Base-by-base conservation (phyloP, 2,797 vertebrate genomes). In the Perodicticus potto region DNA sequence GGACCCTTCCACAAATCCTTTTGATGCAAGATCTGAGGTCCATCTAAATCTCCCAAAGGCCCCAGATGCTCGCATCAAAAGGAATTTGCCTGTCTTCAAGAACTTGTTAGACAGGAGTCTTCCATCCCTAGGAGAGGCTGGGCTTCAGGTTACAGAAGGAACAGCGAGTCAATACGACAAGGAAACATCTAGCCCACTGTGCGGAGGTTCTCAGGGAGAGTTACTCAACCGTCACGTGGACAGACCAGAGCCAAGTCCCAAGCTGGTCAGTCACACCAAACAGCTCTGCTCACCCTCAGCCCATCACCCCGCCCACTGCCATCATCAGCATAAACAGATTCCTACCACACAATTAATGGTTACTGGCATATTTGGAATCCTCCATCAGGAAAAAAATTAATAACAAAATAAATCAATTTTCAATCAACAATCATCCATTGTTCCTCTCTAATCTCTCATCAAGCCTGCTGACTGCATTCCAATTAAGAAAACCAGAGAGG, bases 261-360 rank as follows among this genome's bases (percentile, higher is more conserved):
- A 78, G 76, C 63, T 45, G 32, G 45, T 32, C 12, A 53, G 84
- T 57, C 55, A 80, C 37, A 87, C 74, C 91, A 88, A 96, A 96
- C 74, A 88, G 67, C 81, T 96, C n/a, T 9, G 1, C 69, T 93
- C 94, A 78, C 16, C n/a, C 34, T 55, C 57, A 86, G 93, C 69
- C 84, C 81, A 94, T n/a, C 0, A 2, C 69, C 67, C 86, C 0
- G 0, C 43, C 83, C 78, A 78, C 90, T 82, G 80, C 77, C 73
- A 84, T 77, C 77, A 37, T 63, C 74, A 88, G 77, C 53, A 80
- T 80, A 92, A 93, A 96, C 81, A 94, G 76, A 92, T 73, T 63
- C 86, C 7, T 5, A 78, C 74, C 61, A 82, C 2, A 16, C 93
- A 93, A 67, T 55, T 76, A 95, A 90, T 17, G 57, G 69, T 40